Conservation (phyloP, 2,888 invertebrate species). For the Caenorhabditis wallacei region DNA sequence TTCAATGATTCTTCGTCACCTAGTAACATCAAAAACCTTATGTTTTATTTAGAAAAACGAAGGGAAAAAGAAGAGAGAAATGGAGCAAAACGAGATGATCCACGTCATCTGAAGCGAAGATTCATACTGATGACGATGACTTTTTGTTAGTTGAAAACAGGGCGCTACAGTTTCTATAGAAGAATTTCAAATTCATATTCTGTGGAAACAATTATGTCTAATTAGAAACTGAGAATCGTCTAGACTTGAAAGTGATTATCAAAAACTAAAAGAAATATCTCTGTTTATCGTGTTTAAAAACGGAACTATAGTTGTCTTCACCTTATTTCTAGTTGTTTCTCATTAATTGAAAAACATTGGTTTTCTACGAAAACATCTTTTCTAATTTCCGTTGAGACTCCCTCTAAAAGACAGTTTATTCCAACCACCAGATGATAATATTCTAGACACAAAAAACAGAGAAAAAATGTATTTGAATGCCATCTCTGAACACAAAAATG, state of each 20-base stretch:
- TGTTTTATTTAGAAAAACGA: conserved; percentile 20
- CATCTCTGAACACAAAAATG: conserved; percentile 25
- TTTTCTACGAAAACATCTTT: not conserved
- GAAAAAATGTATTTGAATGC: not conserved
- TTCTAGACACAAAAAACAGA: not conserved
- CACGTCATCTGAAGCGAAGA: not conserved
- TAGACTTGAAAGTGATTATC: too few relatives aligned
- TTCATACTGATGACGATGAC: too few relatives aligned
- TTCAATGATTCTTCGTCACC: conserved; percentile 19
- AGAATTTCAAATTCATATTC: too few relatives aligned
- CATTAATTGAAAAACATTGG: too few relatives aligned
- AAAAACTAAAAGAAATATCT: not conserved
- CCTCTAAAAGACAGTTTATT: too few relatives aligned
- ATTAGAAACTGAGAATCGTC: too few relatives aligned
- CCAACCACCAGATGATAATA: too few relatives aligned
- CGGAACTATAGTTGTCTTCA: too few relatives aligned
- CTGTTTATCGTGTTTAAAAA: not conserved
- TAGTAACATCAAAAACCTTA: conserved; percentile 29
- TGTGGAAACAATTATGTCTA: too few relatives aligned
- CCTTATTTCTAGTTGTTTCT: too few relatives aligned
- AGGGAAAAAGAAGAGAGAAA: not conserved
- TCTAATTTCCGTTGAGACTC: not conserved
- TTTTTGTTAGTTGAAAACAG: too few relatives aligned
- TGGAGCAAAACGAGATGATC: not conserved
- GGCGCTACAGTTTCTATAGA: too few relatives aligned